Conservation (phyloP, 2,797 vertebrate species). For the Pseudocheirus occidentalis region DNA sequence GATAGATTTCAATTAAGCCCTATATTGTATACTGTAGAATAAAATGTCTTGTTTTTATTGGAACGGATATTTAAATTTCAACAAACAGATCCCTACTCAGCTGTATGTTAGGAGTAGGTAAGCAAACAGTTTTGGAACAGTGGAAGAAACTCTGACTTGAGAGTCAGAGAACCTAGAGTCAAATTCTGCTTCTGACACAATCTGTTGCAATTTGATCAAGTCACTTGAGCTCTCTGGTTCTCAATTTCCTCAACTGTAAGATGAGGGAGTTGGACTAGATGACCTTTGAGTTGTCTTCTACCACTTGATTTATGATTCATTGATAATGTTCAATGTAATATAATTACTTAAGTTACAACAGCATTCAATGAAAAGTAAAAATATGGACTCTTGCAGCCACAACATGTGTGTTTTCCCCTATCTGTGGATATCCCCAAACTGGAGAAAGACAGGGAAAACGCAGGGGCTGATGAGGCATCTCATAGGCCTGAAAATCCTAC, state of each 20-base stretch:
- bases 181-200: neutral
- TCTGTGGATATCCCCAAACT: neutral
- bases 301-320: neutral
- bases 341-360: neutral
- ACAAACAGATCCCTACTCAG: neutral
- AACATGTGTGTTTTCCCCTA: neutral
- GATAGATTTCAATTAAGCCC: neutral
- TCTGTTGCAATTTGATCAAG: neutral
- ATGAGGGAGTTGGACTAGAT: neutral
- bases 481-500: neutral
- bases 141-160: neutral
- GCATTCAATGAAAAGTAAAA: neutral
- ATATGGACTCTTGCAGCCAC: neutral
- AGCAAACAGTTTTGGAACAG: neutral
- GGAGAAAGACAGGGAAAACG: neutral
- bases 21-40: neutral
- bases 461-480: neutral
- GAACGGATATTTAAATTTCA: neutral
- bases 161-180: neutral
- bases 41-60: neutral
- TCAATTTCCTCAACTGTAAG: neutral
- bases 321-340: neutral
- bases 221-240: neutral
- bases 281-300: neutral
- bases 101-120: neutral